Percentiles rank a stretch among this genome's conserved stretches.
phyloP scores from a whole-genome alignment of 1,140 invertebrate genomes.

The Diachasma alloeum region DNA sequence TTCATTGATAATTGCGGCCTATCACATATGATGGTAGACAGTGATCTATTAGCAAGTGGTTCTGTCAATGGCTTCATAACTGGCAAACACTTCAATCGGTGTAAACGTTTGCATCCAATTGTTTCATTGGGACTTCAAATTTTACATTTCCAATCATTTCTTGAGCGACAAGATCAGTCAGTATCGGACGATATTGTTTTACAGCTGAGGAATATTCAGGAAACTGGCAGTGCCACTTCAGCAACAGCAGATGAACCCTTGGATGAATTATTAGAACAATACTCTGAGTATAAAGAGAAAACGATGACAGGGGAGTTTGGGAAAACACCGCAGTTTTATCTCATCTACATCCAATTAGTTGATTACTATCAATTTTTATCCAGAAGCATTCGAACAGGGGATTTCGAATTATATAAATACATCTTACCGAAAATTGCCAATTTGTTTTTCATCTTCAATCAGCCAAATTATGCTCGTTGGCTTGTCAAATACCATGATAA shows the following conservation, averaged over 20 bases:
- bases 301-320: constrained; percentile 39
- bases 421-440: constrained; percentile 38
- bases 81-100: constrained; percentile 1
- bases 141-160: constrained; percentile 39
- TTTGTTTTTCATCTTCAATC: constrained; percentile 40
- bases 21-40: neutral
- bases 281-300: constrained; percentile 34
- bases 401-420: constrained; percentile 38
- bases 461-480: constrained; percentile 36
- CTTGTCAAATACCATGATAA: constrained; percentile 16
- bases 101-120: neutral
- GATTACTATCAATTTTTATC: constrained; percentile 33
- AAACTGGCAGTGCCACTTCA: neutral
- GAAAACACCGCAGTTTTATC: constrained; percentile 45
- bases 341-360: constrained; percentile 35
- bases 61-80: neutral
- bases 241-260: constrained; percentile 4
- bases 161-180: neutral
- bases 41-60: neutral
- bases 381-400: constrained; percentile 38
- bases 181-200: neutral
- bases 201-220: neutral
- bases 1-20: neutral
- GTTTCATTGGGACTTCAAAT: neutral
- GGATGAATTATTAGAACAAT: constrained; percentile 32